Conservation (phyloP, 2,797 vertebrate species). For the Megalops cyprinoides region DNA sequence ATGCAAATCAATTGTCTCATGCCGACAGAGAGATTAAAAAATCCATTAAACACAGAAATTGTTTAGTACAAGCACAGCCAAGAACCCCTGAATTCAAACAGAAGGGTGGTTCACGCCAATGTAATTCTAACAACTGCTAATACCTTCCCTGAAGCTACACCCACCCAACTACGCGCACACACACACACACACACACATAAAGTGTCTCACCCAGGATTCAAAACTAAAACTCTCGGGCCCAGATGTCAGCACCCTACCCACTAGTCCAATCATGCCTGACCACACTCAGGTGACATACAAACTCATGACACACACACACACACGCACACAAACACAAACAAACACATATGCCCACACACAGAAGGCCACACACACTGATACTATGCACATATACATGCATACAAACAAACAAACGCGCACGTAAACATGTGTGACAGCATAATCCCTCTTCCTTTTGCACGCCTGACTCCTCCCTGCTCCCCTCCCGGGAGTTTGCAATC, state of each 20-base stretch:
- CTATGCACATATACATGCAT: conserved; percentile 13
- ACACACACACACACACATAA: not conserved
- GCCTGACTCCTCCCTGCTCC: not conserved
- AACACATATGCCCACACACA: not conserved
- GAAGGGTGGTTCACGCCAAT: not conserved
- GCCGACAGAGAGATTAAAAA: conserved; percentile 5
- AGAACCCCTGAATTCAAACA: conserved; percentile 5
- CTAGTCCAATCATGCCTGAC: not conserved
- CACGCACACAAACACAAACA: not conserved
- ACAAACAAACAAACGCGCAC: not conserved
- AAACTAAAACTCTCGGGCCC: not conserved
- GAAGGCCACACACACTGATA: not conserved
- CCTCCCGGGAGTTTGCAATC: not conserved
- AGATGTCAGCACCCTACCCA: not conserved
- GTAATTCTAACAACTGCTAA: conserved; percentile 19
- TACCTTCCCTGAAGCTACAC: not conserved
- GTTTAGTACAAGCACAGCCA: conserved; percentile 21
- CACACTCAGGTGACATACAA: not conserved
- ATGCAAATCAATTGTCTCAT: conserved; percentile 13
- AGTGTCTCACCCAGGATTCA: not conserved
- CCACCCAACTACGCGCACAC: not conserved
- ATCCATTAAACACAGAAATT: conserved; percentile 3
- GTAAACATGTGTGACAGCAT: not conserved
- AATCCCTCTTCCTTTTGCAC: not conserved
- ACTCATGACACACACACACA: not conserved